phyloP scores from a whole-genome alignment of 2,797 vertebrate genomes.

The Clarias laeviceps region DNA sequence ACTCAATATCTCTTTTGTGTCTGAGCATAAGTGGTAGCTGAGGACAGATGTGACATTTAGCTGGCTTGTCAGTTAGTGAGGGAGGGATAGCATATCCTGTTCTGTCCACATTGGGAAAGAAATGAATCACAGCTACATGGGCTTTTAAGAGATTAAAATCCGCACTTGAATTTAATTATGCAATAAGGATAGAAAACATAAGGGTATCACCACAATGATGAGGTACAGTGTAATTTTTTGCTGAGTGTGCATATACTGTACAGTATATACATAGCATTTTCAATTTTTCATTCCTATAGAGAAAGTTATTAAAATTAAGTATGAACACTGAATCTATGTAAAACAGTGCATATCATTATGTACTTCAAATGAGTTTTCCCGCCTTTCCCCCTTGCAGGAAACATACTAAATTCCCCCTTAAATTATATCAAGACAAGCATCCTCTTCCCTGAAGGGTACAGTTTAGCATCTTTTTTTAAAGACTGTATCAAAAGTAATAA shows the following conservation, averaged over 20 bases:
- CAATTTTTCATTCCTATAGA: no score
- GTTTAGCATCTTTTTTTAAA: not conserved
- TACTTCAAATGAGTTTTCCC: not conserved
- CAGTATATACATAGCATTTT: not conserved
- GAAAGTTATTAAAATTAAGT: not conserved
- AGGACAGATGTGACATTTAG: conserved; percentile 78
- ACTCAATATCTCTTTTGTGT: conserved; percentile 74
- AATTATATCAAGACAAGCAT: not conserved
- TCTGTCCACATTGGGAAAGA: conserved; percentile 56
- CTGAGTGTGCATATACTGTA: not conserved
- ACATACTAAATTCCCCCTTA: not conserved
- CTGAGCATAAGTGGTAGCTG: conserved; percentile 72
- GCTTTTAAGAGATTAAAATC: conserved; percentile 48
- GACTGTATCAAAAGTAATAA: conserved; percentile 10
- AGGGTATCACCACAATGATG: not conserved
- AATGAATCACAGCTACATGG: conserved; percentile 26
- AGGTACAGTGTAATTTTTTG: not conserved
- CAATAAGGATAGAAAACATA: not conserved
- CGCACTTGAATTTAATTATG: not conserved
- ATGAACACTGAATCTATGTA: not conserved
- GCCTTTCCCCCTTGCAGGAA: not conserved
- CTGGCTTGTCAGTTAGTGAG: conserved; percentile 60
- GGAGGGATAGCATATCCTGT: conserved; percentile 51
- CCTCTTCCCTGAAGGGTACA: not conserved
- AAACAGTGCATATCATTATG: not conserved